Conservation (phyloP, 2,888 invertebrate species). For the Calliphora vomitoria region DNA sequence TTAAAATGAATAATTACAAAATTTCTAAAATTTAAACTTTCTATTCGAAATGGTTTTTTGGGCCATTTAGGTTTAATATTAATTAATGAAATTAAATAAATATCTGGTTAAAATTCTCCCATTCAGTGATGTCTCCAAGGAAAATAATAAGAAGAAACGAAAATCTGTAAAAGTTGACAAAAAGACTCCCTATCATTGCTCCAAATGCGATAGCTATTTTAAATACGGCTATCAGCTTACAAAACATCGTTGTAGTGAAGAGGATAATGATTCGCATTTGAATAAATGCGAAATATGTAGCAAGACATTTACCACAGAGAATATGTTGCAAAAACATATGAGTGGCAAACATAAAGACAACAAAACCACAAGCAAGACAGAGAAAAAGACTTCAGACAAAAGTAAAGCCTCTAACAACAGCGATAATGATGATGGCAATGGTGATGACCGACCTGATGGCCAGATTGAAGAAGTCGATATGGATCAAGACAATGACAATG, state of each 20-base stretch:
- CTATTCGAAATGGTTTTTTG: not conserved
- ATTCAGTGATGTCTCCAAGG: conserved; percentile 46
- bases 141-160: conserved; percentile 53
- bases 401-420: conserved; percentile 5
- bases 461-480: conserved; percentile 43
- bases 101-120: too few species aligned
- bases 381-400: conserved; percentile 26
- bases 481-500: conserved; percentile 38
- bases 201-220: conserved; percentile 55
- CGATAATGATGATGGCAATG: not conserved
- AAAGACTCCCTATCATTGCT: conserved; percentile 62
- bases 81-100: too few species aligned
- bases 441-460: not conserved
- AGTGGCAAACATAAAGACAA: conserved; percentile 55
- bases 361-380: not conserved
- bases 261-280: not conserved
- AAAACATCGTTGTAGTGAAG: conserved; percentile 55
- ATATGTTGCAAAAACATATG: conserved; percentile 62
- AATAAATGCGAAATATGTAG: conserved; percentile 55
- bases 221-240: conserved; percentile 65
- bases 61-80: too few species aligned
- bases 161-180: conserved; percentile 37
- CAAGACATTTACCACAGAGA: conserved; percentile 40
- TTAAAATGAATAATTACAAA: too few species aligned
- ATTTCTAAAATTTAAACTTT: too few species aligned